Conservation (phyloP, 1,140 invertebrate species). For the Pseudachorutes palmiensis region DNA sequence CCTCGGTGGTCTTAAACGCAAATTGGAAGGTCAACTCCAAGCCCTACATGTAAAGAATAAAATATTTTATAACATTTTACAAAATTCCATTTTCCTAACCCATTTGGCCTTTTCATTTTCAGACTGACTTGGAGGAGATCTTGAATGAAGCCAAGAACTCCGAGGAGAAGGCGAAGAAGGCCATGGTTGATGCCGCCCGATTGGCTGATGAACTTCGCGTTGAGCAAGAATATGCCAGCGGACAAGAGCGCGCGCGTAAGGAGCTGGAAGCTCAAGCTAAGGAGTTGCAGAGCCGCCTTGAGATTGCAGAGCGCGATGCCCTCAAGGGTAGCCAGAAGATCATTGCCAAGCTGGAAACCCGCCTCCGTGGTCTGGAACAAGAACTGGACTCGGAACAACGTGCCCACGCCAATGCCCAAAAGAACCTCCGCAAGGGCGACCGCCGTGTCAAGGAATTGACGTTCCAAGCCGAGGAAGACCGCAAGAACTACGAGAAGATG, state of each 20-base stretch:
- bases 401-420: conserved; percentile 89
- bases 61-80: not conserved
- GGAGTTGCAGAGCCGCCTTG: conserved; percentile 81
- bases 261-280: conserved; percentile 94
- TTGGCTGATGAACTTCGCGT: conserved; percentile 95
- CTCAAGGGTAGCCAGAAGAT: conserved; percentile 97
- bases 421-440: conserved; percentile 90
- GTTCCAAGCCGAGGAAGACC: conserved; percentile 93
- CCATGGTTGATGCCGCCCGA: conserved; percentile 93
- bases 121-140: conserved; percentile 90
- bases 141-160: conserved; percentile 92
- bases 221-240: conserved; percentile 96
- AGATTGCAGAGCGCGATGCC: conserved; percentile 91
- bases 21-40: conserved; percentile 92
- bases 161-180: conserved; percentile 95
- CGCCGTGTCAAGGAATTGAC: conserved; percentile 84
- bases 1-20: conserved; percentile 90
- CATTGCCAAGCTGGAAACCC: conserved; percentile 93
- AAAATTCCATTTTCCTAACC: not conserved
- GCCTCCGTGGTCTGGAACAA: conserved; percentile 86
- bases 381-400: conserved; percentile 73
- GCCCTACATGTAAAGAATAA: conserved; percentile 85
- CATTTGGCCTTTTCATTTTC: conserved; percentile 27
- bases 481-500: conserved; percentile 95
- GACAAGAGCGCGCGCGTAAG: conserved; percentile 96